Percentiles rank a stretch among this genome's conserved stretches.
phyloP scores from a whole-genome alignment of 2,888 invertebrate species.

The Diarsia dahlii region DNA sequence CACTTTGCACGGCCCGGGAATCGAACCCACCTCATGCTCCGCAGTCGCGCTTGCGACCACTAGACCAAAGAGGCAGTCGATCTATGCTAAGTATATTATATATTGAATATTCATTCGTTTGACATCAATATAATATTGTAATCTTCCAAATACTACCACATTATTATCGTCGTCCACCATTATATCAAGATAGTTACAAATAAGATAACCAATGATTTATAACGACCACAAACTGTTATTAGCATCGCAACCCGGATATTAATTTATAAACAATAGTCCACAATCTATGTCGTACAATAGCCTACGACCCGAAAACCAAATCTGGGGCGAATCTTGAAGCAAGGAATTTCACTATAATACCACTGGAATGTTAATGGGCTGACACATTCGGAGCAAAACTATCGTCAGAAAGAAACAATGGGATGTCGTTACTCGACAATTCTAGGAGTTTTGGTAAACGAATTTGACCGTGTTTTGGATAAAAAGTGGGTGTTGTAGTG shows the following conservation, averaged over 20 bases:
- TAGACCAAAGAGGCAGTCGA: too few relatives aligned
- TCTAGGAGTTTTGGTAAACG: constrained; percentile 1
- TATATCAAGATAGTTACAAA: constrained; percentile 44
- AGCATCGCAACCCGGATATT: constrained; percentile 62
- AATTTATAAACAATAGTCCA: constrained; percentile 71
- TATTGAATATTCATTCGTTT: background rate
- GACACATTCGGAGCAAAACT: constrained; percentile 68
- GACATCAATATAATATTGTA: background rate
- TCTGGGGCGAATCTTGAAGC: constrained; percentile 71
- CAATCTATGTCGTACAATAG: constrained; percentile 67
- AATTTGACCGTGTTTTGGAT: background rate
- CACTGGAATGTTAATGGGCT: constrained; percentile 73
- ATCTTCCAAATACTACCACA: constrained; percentile 11
- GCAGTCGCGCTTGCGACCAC: too few relatives aligned
- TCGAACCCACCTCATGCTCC: too few relatives aligned
- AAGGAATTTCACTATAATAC: constrained; percentile 70
- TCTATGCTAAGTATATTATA: too few relatives aligned
- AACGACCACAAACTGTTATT: constrained; percentile 51
- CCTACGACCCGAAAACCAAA: constrained; percentile 70
- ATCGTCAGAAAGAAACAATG: constrained; percentile 62
- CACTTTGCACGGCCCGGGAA: too few relatives aligned
- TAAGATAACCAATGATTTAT: constrained; percentile 63
- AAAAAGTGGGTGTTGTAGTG: background rate
- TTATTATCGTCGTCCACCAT: background rate
- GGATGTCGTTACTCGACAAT: constrained; percentile 16